Percentiles rank a stretch among this genome's conserved stretches.
Evolutionary conservation across 2,113 vertebrate species (phyloP).

Genomic region (Sinocyclocheilus grahami): DNA sequence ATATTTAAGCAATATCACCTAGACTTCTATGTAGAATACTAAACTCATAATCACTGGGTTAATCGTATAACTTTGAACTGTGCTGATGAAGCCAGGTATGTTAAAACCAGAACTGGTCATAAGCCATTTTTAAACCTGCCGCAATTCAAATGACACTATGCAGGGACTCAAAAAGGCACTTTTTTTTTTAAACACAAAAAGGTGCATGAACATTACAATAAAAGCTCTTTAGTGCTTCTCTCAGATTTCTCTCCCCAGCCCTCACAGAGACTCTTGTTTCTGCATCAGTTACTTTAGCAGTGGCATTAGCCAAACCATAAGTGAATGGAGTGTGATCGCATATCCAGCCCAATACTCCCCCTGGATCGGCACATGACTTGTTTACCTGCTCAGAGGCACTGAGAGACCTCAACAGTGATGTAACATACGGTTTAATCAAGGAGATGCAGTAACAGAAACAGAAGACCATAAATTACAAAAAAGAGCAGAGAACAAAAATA

Average conservation of each 20-base stretch:
- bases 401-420: slow-evolving; percentile 7
- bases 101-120: too few species aligned
- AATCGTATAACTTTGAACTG: too few species aligned
- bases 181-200: too few species aligned
- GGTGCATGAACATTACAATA: too few species aligned
- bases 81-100: too few species aligned
- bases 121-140: too few species aligned
- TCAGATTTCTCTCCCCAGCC: neutral
- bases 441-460: neutral
- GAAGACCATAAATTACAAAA: neutral
- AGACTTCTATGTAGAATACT: too few species aligned
- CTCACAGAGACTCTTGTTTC: neutral
- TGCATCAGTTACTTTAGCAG: slow-evolving; percentile 9
- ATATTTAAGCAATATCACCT: too few species aligned
- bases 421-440: neutral
- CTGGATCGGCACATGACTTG: slow-evolving; percentile 41
- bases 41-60: too few species aligned
- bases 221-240: neutral
- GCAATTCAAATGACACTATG: too few species aligned
- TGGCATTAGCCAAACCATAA: neutral
- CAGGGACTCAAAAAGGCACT: too few species aligned
- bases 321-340: slow-evolving; percentile 29
- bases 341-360: slow-evolving; percentile 41
- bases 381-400: slow-evolving; percentile 43
- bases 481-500: neutral